Base-by-base conservation (phyloP, 2,888 invertebrate species). In the Gonocerus acuteangulatus region DNA sequence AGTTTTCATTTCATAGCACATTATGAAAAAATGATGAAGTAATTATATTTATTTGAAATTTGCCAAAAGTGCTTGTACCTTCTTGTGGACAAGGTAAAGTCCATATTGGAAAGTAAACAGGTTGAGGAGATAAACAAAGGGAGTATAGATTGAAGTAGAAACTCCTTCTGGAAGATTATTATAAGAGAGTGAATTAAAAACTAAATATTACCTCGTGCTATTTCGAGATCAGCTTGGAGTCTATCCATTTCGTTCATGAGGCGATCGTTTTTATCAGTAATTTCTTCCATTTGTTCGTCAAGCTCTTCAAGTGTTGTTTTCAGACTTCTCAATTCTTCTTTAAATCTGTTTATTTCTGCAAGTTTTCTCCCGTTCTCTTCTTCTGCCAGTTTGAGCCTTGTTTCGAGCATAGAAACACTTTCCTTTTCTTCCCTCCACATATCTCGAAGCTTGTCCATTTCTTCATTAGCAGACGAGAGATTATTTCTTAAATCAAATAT, bases 371-470 rank as follows among this genome's bases (percentile, higher is more conserved):
- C 21, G 15, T 47, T 61, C 47, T 48, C 52, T 21, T 54, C 21
- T 4, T 47, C 44, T 4, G 27, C 45, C 16, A 48, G 18, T 54
- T 62, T 48, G 9, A 56, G 3, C 21, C 47, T 51, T 7, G 48
- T 21, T 23, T 62, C 44, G 2, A 62, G 22, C n/a, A 19, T 27
- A 9, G 23, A 34, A 1, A 49, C 19, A 15, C 19, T 21, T 1
- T 57, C 44, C 34, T 27, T 49, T n/a, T 47, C 27, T 39, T 57
- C 45, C 16, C 32, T 16, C 15, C 18, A 15, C 15, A 18, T 36
- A 18, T 32, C 44, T 19, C 48, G 49, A 16, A 61, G 34, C 22
- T 23, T 58, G n/a, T 48, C 62, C 11, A 54, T 47, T 47, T 62
- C 58, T 21, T 51, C 49, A 22, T 61, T 62, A 16, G 47, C 22